Conservation (phyloP, 2,113 vertebrate genomes). For the Corynorhinus townsendii region DNA sequence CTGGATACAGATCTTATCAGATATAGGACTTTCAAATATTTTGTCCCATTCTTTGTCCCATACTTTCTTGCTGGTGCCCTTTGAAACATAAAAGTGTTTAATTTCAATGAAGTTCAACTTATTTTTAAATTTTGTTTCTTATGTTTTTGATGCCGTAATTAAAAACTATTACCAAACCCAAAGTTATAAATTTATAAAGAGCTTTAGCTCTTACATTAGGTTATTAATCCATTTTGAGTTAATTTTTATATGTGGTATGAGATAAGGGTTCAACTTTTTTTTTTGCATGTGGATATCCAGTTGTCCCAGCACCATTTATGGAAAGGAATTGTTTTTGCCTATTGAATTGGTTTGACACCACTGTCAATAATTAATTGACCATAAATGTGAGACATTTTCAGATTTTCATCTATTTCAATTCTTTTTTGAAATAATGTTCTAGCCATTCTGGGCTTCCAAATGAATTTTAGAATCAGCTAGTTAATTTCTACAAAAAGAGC, state of each 20-base stretch:
- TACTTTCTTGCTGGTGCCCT: not conserved
- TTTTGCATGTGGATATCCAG: too few relatives aligned
- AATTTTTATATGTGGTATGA: not conserved
- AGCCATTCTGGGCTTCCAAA: not conserved
- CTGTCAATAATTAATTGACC: not conserved
- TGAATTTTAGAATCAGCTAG: not conserved
- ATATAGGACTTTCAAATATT: not conserved
- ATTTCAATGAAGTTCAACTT: not conserved
- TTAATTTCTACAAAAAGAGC: not conserved
- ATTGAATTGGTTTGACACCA: not conserved
- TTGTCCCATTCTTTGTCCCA: not conserved
- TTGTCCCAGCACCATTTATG: not conserved
- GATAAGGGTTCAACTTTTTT: not conserved
- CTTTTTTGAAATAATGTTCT: not conserved
- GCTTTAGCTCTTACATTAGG: not conserved
- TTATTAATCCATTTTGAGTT: not conserved
- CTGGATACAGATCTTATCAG: not conserved
- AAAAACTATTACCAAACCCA: not conserved
- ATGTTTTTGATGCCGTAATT: not conserved
- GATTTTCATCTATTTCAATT: not conserved
- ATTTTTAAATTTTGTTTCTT: not conserved
- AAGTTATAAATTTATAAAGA: not conserved
- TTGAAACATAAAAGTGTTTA: not conserved
- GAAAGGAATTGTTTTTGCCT: not conserved
- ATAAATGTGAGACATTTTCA: not conserved